phyloP scores from a whole-genome alignment of 2,113 vertebrate species.

The Hydrolagus affinis region DNA sequence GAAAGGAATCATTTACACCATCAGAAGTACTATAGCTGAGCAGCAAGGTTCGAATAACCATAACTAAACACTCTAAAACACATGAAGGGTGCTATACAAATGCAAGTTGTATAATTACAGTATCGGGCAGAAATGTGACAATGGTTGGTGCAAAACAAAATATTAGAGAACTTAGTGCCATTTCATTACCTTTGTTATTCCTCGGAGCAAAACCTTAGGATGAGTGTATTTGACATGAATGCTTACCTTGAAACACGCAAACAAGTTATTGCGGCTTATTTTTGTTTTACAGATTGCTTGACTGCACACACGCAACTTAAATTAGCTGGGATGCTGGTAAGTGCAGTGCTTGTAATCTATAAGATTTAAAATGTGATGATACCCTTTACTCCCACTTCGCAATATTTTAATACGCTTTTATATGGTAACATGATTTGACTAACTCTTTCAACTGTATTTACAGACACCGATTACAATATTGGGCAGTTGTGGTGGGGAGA shows the following conservation, averaged over 20 bases:
- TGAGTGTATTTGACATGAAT: neutral
- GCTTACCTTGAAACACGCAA: neutral
- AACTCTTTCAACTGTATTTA: neutral
- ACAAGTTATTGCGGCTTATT: neutral
- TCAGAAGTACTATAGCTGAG: no score
- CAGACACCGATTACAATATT: neutral
- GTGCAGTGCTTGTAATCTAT: constrained; percentile 37
- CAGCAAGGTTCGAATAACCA: no score
- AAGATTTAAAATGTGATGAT: neutral
- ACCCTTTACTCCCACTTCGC: neutral
- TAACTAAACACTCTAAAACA: no score
- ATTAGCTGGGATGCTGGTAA: constrained; percentile 92
- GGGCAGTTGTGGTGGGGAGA: neutral
- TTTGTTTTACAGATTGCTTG: constrained; percentile 72
- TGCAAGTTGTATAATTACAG: neutral
- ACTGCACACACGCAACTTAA: constrained; percentile 77
- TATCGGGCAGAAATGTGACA: neutral
- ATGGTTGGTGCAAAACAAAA: neutral
- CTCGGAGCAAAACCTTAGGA: no score
- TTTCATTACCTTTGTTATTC: neutral
- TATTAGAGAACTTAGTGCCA: neutral
- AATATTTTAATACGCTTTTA: neutral
- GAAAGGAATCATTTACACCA: neutral
- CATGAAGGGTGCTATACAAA: no score
- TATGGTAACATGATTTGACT: neutral